A percentile compares a stretch with the other conserved stretches of the same genome.
Conservation (phyloP, 2,888 invertebrate species). For the Drosophila peninsularis region DNA sequence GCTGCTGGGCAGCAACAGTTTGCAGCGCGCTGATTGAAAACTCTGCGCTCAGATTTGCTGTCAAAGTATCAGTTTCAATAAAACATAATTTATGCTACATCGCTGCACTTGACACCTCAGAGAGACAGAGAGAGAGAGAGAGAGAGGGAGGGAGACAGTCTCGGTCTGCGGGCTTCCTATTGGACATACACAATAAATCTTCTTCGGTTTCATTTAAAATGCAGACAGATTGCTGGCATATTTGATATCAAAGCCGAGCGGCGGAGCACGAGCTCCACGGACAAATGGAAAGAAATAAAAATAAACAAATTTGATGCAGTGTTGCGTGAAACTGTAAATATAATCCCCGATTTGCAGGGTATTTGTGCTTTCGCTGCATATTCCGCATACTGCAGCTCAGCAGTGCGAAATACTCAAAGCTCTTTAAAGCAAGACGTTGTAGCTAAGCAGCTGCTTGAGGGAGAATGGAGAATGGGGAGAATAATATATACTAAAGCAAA, state of each 20-base stretch:
- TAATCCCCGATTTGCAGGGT: slow-evolving; percentile 13
- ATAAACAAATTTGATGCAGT: slow-evolving; percentile 9
- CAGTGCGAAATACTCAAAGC: not conserved
- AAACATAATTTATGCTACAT: slow-evolving; percentile 72
- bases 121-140: not conserved
- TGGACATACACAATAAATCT: slow-evolving; percentile 70
- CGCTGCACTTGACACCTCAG: slow-evolving; percentile 75
- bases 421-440: not conserved
- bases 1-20: slow-evolving; percentile 64
- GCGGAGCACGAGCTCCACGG: slow-evolving; percentile 25
- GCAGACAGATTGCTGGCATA: slow-evolving; percentile 79
- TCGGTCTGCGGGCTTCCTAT: slow-evolving; percentile 5
- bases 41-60: slow-evolving; percentile 58
- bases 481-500: not conserved
- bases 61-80: slow-evolving; percentile 74
- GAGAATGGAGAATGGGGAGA: not conserved
- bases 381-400: slow-evolving; percentile 3
- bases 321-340: slow-evolving; percentile 3
- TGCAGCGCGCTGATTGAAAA: slow-evolving; percentile 62
- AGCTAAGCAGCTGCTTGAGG: not conserved
- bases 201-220: slow-evolving; percentile 75
- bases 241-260: slow-evolving; percentile 57
- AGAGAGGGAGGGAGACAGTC: not conserved
- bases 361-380: slow-evolving; percentile 8
- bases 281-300: slow-evolving; percentile 4